Base-by-base conservation (phyloP, 2,797 vertebrate genomes). In the Hippoglossus hippoglossus region DNA sequence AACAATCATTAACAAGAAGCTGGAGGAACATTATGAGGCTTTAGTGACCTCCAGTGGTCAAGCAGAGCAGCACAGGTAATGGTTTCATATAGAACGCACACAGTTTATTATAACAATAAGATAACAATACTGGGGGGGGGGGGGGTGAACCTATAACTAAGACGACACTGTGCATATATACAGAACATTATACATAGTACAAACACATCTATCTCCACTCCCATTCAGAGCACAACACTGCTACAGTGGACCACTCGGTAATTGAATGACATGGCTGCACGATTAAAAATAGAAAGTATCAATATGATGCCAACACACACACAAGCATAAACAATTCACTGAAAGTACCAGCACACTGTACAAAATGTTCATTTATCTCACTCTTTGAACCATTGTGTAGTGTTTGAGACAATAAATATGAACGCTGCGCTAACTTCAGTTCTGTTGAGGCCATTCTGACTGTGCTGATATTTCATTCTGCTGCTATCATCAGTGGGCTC, bases 351-450 rank as follows among this genome's bases (percentile, higher is more conserved):
- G 77, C 15, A 75, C 54, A 39, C 72, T 89, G 68, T 88, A 90
- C 88, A 89, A 86, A 89, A 84, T 76, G 51, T 67, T 49, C 19
- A 63, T 18, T 75, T 59, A 51, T 73, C 49, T 63, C 72, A 56
- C 62, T 65, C 62, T 73, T 53, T 63, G 11, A 59, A 56, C 75
- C 63, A 84, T 47, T 50, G 41, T 88, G 85, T 94, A 94, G 93
- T 94, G 93, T 93, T 90, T 85, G 41, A 84, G 61, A 82, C 83
- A 91, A 91, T 89, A 92, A 92, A 92, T 91, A 92, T 80, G 56
- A 71, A 58, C 67, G 44, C n/a, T 50, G 63, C 18, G 64, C 70
- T 41, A 63, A 79, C 68, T 64, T 31, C 28, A 60, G 60, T 31
- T 59, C 50, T 81, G 72, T 73, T 41, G 65, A 81, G 64, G 63